Evolutionary conservation across 1,140 invertebrate species (phyloP).

Genomic region (Heliconius melpomene): DNA sequence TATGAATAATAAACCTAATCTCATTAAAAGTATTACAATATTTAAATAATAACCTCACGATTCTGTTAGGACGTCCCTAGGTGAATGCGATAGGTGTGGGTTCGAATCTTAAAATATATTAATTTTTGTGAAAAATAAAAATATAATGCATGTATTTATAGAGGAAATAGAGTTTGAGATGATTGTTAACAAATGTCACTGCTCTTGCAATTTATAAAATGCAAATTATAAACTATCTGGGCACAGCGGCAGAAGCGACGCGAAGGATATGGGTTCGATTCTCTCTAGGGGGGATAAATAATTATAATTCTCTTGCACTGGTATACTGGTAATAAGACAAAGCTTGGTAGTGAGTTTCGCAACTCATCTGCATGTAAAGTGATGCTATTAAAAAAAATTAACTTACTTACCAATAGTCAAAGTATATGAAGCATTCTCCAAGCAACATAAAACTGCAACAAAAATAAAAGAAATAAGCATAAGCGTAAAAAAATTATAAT

Average conservation of each 20-base stretch:
- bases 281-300: no score
- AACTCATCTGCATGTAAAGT: no score
- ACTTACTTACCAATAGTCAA: conserved; percentile 43
- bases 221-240: no score
- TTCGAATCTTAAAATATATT: not conserved
- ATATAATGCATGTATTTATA: no score
- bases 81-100: not conserved
- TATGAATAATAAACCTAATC: conserved; percentile 13
- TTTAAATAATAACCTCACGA: not conserved
- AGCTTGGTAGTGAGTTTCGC: no score
- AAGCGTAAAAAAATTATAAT: conserved; percentile 1
- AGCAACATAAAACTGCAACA: conserved; percentile 47
- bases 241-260: no score
- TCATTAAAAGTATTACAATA: conserved; percentile 10
- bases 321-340: no score
- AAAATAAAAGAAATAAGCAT: conserved; percentile 32
- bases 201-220: no score
- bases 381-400: not conserved
- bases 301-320: no score
- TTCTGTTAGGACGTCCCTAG: not conserved
- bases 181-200: no score
- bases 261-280: no score
- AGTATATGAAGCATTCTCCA: conserved; percentile 39
- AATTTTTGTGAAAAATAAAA: not conserved
- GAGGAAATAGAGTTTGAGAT: no score